Evolutionary conservation across 2,888 invertebrate species (phyloP), one percentile per base, ranked within the genome.

Genomic region (Micoletzkya japonica): DNA sequence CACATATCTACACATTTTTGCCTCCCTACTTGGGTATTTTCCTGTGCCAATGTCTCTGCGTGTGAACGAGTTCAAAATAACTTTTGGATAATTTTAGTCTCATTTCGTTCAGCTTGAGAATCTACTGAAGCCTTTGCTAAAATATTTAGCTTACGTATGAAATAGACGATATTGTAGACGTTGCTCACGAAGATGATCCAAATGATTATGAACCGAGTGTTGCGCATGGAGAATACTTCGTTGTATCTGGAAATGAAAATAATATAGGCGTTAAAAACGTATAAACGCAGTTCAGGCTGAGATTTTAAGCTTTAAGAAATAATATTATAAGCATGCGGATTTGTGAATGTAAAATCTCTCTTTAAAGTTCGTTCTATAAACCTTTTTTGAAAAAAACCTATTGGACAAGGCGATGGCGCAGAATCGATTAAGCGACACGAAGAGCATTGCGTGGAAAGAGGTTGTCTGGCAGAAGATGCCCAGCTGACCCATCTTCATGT

Each of bases 371-470:
- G n/a, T n/a, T n/a, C n/a, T n/a, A n/a, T n/a, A n/a, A n/a, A n/a
- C n/a, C n/a, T n/a, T n/a, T n/a, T n/a, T n/a, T n/a, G n/a, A 44
- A 17, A 14, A n/a, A n/a, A n/a, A 54, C 56, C 56, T 54, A 24
- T 26, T 54, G 10, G 24, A 10, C n/a, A 24, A 17, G 24, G 26
- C 24, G n/a, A 54, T 54, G 10, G 56, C 56, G n/a, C 56, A 54
- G 7, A 54, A 24, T 54, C 56, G 56, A 26, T 54, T 54, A 24
- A 54, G 56, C n/a, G 56, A 54, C 14, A 54, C n/a, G 24, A 54
- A 26, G 17, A 54, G 26, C 24, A 54, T 10, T 17, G 56, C 56
- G 26, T 54, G 56, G 56, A 54, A 54, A 17, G 56, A 17, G n/a
- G 24, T 54, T 7, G 56, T 54, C 56, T 54, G 56, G 26, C 24